phyloP scores from a whole-genome alignment of 2,113 vertebrate species.

The Psettodes erumei region DNA sequence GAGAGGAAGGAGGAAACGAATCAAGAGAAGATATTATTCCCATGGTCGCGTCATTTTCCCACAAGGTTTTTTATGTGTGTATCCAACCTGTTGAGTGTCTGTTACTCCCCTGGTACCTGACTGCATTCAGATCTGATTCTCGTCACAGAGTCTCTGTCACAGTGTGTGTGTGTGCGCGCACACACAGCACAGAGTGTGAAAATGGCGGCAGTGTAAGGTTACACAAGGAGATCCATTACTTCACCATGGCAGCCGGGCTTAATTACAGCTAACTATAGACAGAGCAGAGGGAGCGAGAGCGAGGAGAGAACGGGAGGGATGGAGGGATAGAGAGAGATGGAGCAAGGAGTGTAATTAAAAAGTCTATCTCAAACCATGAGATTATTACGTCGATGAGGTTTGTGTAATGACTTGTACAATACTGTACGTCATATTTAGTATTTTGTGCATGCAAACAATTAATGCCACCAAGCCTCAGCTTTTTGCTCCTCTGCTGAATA shows the following conservation, averaged over 20 bases:
- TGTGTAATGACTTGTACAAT: slow-evolving; percentile 43
- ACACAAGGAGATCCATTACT: slow-evolving; percentile 72
- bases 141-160: slow-evolving; percentile 27
- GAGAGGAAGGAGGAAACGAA: not conserved
- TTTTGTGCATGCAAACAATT: slow-evolving; percentile 1
- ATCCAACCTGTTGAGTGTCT: slow-evolving; percentile 28
- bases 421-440: slow-evolving; percentile 12
- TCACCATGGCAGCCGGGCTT: slow-evolving; percentile 69
- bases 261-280: slow-evolving; percentile 80
- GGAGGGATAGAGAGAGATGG: slow-evolving; percentile 42
- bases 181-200: slow-evolving; percentile 42
- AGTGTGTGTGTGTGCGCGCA: slow-evolving; percentile 14
- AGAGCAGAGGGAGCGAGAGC: slow-evolving; percentile 42
- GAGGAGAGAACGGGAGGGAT: not conserved
- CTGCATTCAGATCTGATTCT: slow-evolving; percentile 29
- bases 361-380: slow-evolving; percentile 70
- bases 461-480: not conserved
- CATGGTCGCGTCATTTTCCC: not conserved
- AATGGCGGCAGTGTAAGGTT: slow-evolving; percentile 50
- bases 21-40: slow-evolving; percentile 9
- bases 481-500: not conserved
- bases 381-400: slow-evolving; percentile 57
- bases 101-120: slow-evolving; percentile 1
- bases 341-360: slow-evolving; percentile 76
- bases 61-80: slow-evolving; percentile 14